Conservation (phyloP, 2,113 vertebrate genomes). For the Ivindomyrus marchei region DNA sequence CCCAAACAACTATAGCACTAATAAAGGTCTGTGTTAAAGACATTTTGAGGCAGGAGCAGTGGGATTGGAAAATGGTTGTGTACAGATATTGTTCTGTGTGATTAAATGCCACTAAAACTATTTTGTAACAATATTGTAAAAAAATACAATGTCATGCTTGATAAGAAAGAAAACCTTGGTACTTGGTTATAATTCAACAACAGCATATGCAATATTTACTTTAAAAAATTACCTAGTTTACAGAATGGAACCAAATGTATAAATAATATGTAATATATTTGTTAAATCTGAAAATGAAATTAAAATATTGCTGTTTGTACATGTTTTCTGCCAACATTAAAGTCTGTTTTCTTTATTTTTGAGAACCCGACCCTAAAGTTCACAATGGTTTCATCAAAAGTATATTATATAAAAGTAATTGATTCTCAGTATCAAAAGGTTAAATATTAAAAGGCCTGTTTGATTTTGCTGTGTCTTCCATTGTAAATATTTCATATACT, state of each 20-base stretch:
- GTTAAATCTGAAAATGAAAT: conserved; percentile 62
- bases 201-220: conserved; percentile 98
- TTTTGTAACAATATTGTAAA: conserved; percentile 66
- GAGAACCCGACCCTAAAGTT: conserved; percentile 71
- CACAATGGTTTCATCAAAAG: conserved; percentile 69
- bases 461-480: conserved; percentile 81
- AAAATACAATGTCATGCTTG: conserved; percentile 52
- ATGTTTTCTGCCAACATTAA: conserved; percentile 76
- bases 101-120: conserved; percentile 61
- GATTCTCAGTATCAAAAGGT: conserved; percentile 66
- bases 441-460: conserved; percentile 67
- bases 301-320: conserved; percentile 76
- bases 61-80: conserved; percentile 41
- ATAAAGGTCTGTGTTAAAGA: conserved; percentile 65
- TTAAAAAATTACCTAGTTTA: conserved; percentile 79
- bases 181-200: conserved; percentile 81
- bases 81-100: conserved; percentile 42
- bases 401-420: conserved; percentile 26
- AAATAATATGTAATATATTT: conserved; percentile 60
- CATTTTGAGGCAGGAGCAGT: conserved; percentile 43
- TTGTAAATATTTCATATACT: conserved; percentile 75
- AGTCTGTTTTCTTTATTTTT: conserved; percentile 64
- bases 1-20: conserved; percentile 60
- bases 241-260: conserved; percentile 90
- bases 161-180: conserved; percentile 60